Evolutionary conservation across 2,113 vertebrate genomes (phyloP).

Genomic region (Mellivora capensis): DNA sequence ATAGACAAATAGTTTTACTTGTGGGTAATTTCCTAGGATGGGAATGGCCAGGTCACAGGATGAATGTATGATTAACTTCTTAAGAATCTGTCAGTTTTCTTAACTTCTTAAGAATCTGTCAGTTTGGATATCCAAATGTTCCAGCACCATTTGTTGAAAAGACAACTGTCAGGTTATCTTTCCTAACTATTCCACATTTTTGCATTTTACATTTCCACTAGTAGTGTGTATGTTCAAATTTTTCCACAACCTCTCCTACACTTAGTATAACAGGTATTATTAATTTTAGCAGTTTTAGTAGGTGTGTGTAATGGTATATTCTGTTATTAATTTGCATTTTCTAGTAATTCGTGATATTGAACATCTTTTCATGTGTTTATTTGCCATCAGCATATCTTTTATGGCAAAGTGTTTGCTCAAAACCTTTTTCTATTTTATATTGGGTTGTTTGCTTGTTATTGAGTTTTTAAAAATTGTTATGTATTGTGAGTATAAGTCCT

Average conservation of each 20-base stretch:
- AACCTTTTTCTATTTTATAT: background rate
- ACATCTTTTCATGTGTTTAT: background rate
- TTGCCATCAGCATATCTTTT: background rate
- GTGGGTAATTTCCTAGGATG: background rate
- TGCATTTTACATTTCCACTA: background rate
- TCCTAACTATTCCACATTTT: background rate
- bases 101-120: no score
- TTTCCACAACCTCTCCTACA: background rate
- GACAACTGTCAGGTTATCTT: background rate
- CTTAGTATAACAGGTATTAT: background rate
- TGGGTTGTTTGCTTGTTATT: background rate
- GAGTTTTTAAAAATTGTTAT: background rate
- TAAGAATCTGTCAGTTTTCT: background rate
- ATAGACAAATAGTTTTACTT: background rate
- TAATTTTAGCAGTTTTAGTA: background rate
- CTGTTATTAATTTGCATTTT: background rate
- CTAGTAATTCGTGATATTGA: background rate
- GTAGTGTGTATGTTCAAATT: background rate
- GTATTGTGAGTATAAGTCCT: background rate
- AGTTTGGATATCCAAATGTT: no score
- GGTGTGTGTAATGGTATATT: background rate
- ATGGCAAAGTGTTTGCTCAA: background rate
- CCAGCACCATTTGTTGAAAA: no score
- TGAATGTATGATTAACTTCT: background rate
- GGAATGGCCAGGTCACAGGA: background rate